These are phyloP conservation scores for Apamea monoglypha DNA, from an alignment of 2,888 invertebrate species.

Conservation along the genomic window DNA sequence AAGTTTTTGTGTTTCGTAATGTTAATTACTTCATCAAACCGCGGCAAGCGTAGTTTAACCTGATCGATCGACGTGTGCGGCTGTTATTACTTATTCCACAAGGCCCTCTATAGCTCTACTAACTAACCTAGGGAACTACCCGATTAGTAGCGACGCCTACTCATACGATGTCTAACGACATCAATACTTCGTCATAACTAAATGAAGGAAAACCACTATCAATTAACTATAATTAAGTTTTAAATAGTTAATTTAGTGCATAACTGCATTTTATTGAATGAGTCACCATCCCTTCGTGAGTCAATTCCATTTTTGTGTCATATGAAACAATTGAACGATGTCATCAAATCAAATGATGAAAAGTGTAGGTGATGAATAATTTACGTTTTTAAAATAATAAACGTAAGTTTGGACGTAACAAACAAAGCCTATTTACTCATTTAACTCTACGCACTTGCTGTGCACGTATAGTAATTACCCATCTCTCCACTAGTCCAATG, in stretches of 20 bases:
- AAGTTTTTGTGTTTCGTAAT: no score
- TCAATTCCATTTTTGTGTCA: constrained; percentile 16
- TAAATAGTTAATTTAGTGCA: neutral
- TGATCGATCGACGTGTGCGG: neutral
- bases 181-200: no score
- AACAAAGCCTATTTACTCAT: no score
- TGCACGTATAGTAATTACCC: no score
- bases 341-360: constrained; percentile 19
- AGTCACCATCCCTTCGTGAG: constrained; percentile 26
- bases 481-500: no score
- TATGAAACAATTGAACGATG: constrained; percentile 31
- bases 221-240: constrained; percentile 6
- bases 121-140: neutral
- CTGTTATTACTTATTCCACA: neutral
- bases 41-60: neutral
- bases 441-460: no score
- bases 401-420: no score
- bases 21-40: no score
- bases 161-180: neutral
- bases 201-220: neutral
- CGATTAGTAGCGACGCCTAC: neutral
- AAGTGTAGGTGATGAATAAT: no score
- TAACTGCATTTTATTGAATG: constrained; percentile 22
- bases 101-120: no score
- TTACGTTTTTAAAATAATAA: no score